Percentiles rank a stretch among this genome's conserved stretches.
Evolutionary conservation across 2,113 vertebrate genomes (phyloP).

Genomic region (Thalassarche chlororhynchos): DNA sequence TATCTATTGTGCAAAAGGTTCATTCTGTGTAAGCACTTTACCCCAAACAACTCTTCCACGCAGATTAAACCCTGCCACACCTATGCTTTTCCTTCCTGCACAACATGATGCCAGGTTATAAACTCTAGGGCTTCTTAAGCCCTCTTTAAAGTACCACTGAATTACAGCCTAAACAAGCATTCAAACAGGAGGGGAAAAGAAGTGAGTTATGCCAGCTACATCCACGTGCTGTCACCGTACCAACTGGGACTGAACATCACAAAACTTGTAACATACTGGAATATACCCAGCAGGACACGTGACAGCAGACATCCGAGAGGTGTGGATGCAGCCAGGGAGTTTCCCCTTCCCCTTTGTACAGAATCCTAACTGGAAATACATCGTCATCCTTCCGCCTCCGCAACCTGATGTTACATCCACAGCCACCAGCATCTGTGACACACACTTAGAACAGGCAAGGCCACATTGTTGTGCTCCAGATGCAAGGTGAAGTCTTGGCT

Average conservation of each 20-base stretch:
- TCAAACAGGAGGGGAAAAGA: neutral
- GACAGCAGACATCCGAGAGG: rapidly evolving
- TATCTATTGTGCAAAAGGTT: neutral
- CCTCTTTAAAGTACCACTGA: neutral
- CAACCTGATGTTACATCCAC: neutral
- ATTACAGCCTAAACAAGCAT: neutral
- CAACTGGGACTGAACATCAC: neutral
- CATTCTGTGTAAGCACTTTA: neutral
- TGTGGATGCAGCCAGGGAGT: neutral
- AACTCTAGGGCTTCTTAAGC: neutral
- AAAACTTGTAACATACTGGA: neutral
- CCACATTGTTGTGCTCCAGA: neutral
- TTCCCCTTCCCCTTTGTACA: neutral
- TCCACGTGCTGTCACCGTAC: rapidly evolving
- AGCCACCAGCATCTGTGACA: neutral
- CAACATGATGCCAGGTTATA: neutral
- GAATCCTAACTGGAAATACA: neutral
- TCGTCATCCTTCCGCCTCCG: rapidly evolving
- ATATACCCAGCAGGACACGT: rapidly evolving
- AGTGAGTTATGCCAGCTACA: neutral
- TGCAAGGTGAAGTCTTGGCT: neutral
- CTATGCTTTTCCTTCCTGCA: neutral
- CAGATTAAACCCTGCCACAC: neutral
- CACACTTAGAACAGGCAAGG: neutral
- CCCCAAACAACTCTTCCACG: rapidly evolving